Evolutionary conservation across 2,113 vertebrate genomes (phyloP), one percentile per base, ranked within the genome.

Genomic region (Camelus dromedarius): DNA sequence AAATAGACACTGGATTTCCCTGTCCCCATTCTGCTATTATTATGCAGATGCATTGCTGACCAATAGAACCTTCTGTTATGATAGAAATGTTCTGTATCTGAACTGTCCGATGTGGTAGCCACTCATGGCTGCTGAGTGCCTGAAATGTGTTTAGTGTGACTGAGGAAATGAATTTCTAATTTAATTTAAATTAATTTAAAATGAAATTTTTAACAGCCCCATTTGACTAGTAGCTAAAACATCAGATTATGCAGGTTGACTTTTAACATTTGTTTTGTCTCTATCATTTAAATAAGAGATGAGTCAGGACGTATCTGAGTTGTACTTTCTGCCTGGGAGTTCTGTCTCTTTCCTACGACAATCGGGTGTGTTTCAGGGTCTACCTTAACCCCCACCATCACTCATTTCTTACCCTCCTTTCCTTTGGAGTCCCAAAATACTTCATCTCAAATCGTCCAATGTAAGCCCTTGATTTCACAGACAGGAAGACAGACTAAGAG

Each of bases 151-250:
- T 54, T 76, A 46, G 20, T 28, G 15, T 8, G 62, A 93, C 72
- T 48, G 22, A 87, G 38, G 58, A 50, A 67, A 58, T 79, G 11
- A 69, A 60, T 79, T 79, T 58, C 30, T 64, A 83, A 75, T 92
- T 84, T 46, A 90, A 56, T 67, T 93, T 86, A 73, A 92, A 72
- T 82, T 79, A 67, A 67, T 52, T 75, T 84, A 64, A 85, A 76
- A 66, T 86, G 79, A 67, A 77, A 48, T 16, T 93, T 93, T 48
- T 69, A 86, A 58, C 35, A 69, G 8, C 38, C 35, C 22, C n/a
- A 18, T 42, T 93, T 86, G 62, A 30, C 50, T 50, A 69, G 50
- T 58, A 58, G 72, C 50, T 87, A 24, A 86, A 58, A 69, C 15
- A 38, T 48, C 28, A 16, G 30, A 50, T 22, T 48, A 3, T 48